Conservation (phyloP, 2,113 vertebrate genomes). For the Mesocricetus auratus region DNA sequence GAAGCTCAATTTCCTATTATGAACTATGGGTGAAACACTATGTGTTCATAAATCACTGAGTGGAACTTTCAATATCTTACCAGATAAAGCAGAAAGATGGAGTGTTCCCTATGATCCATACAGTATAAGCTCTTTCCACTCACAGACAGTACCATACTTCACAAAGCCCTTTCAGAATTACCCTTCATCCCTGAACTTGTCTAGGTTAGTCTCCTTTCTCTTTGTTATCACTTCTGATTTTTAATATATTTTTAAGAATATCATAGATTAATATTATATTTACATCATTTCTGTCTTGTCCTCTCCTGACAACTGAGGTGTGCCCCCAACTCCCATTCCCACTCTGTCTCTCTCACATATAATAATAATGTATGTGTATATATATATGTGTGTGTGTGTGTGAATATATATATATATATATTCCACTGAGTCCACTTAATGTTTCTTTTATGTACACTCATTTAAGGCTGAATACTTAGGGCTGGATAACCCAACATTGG, state of each 20-base stretch:
- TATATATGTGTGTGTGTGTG: no score
- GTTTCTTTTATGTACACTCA: background rate
- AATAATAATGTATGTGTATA: accelerated
- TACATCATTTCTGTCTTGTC: background rate
- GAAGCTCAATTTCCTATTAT: conserved; percentile 33
- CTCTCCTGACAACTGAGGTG: background rate
- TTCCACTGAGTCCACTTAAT: background rate
- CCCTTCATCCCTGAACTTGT: background rate
- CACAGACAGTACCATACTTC: background rate
- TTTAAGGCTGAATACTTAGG: background rate
- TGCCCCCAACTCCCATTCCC: no score
- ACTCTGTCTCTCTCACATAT: background rate
- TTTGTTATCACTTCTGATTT: background rate
- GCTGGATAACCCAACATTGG: background rate
- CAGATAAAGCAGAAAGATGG: background rate
- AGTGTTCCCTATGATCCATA: background rate
- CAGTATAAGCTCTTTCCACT: background rate
- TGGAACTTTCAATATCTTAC: background rate
- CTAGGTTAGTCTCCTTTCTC: background rate
- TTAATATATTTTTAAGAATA: background rate
- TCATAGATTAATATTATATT: background rate
- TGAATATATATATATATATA: background rate
- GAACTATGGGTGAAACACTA: background rate
- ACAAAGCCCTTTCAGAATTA: background rate
- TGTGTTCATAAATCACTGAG: background rate